These are phyloP conservation scores for Halisarca cf. caerulea DNA, from an alignment of 37 sponge, comb jelly and placozoan genomes.

Conservation along the genomic window DNA sequence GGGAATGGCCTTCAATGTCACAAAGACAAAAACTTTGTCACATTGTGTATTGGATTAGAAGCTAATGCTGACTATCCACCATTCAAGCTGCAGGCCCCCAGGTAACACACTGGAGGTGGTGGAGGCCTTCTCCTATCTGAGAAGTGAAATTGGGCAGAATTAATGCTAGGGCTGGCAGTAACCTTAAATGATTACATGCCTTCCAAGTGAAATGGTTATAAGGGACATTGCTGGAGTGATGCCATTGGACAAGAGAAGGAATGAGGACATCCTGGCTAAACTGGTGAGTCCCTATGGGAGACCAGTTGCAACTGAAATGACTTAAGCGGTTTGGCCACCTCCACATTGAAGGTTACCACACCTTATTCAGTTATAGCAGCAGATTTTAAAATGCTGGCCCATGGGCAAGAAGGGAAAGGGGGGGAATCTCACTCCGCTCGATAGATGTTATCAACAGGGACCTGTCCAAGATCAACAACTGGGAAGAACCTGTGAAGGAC, in stretches of 20 bases:
- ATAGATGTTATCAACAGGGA: constrained; percentile 10
- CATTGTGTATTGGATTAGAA: too few relatives aligned
- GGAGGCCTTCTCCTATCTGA: too few relatives aligned
- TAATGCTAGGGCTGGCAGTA: too few relatives aligned
- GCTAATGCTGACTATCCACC: too few relatives aligned
- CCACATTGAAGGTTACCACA: background rate
- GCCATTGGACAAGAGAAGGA: background rate
- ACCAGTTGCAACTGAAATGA: background rate
- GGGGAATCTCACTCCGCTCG: background rate
- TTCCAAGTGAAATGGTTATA: background rate
- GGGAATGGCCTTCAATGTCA: too few relatives aligned
- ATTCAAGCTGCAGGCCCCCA: too few relatives aligned
- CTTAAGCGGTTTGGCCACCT: constrained; percentile 25
- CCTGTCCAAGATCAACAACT: constrained; percentile 30
- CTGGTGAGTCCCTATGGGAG: background rate
- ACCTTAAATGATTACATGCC: background rate
- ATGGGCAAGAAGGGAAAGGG: background rate
- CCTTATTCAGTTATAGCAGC: constrained; percentile 1
- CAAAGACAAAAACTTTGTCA: too few relatives aligned
- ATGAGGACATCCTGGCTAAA: constrained; percentile 4
- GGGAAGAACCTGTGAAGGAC: background rate
- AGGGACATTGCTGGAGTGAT: constrained; percentile 6
- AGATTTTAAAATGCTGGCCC: background rate
- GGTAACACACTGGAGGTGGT: too few relatives aligned
- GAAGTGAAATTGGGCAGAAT: too few relatives aligned